Evolutionary conservation across 2,888 invertebrate species (phyloP), one percentile per base, ranked within the genome.

Genomic region (Pristionchus japonicus): DNA sequence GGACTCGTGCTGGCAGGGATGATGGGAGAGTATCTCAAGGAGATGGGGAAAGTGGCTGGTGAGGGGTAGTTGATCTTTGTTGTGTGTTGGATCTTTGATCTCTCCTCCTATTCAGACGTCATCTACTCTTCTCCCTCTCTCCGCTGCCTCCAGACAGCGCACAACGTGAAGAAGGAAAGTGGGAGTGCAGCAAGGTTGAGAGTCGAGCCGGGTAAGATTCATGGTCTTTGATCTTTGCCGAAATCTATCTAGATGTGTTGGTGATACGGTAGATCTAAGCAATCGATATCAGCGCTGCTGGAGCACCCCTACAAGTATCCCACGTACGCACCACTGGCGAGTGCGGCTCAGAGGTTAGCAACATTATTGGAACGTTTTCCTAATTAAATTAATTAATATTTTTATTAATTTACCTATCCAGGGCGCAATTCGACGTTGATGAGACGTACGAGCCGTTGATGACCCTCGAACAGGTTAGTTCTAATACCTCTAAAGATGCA

Each of bases 71-170:
- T n/a, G n/a, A n/a, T n/a, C n/a, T n/a, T n/a, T n/a, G n/a, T n/a
- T n/a, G n/a, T n/a, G n/a, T n/a, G 90, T 90, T n/a, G n/a, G n/a
- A n/a, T n/a, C n/a, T n/a, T n/a, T n/a, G n/a, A n/a, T n/a, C n/a
- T n/a, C n/a, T 17, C n/a, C 49, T 80, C 40, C 40, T 52, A 27
- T 89, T 20, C 77, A 90, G 92, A 93, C 88, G 87, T 91, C 13
- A 91, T 93, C 74, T 93, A 93, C 89, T 91, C 89, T 37, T 92
- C 92, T 15, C 93, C 93, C 17, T 90, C 93, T n/a, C 90, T 92
- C 15, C 90, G 93, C 13, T 93, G 92, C 64, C 89, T 93, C 20
- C 92, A 93, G 88, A 93, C 93, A 1, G 93, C 92, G 27, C 86
- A 87, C 11, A 88, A 87, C 57, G 90, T 92, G n/a, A 82, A 40